phyloP scores from a whole-genome alignment of 1,140 invertebrate genomes.

The Tenebrio molitor region DNA sequence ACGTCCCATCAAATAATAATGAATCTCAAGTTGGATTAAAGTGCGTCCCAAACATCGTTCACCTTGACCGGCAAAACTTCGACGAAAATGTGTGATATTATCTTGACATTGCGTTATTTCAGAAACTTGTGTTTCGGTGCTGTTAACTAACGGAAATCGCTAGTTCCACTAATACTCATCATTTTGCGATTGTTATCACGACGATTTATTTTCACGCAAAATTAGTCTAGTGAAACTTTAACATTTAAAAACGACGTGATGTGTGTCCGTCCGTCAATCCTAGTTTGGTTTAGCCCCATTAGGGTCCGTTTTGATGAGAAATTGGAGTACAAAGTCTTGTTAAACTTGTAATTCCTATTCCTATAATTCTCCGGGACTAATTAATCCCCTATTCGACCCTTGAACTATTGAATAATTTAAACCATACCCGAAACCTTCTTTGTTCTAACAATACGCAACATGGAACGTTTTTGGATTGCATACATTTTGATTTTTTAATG shows the following conservation, averaged over 20 bases:
- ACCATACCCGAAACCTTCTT: constrained; percentile 2
- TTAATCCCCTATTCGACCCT: constrained; percentile 25
- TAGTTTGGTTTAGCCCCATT: background rate
- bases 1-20: constrained; percentile 18
- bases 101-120: constrained; percentile 5
- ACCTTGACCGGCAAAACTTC: constrained; percentile 27
- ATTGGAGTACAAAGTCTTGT: constrained; percentile 29
- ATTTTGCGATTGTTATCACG: constrained; percentile 14
- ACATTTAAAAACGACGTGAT: background rate
- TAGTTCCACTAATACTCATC: constrained; percentile 34
- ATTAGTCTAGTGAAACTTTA: constrained; percentile 18
- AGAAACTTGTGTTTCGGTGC: constrained; percentile 16
- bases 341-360: constrained; percentile 17
- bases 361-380: background rate
- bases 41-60: background rate
- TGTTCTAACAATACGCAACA: background rate
- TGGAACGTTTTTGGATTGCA: background rate
- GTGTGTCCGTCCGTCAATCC: background rate
- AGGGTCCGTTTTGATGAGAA: constrained; percentile 3
- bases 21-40: constrained; percentile 19
- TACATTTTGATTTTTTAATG: background rate
- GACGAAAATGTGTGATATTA: background rate
- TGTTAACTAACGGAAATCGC: constrained; percentile 33
- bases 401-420: constrained; percentile 30
- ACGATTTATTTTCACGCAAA: constrained; percentile 29